Evolutionary conservation across 2,888 invertebrate genomes (phyloP).

Genomic region (Apoderus coryli): DNA sequence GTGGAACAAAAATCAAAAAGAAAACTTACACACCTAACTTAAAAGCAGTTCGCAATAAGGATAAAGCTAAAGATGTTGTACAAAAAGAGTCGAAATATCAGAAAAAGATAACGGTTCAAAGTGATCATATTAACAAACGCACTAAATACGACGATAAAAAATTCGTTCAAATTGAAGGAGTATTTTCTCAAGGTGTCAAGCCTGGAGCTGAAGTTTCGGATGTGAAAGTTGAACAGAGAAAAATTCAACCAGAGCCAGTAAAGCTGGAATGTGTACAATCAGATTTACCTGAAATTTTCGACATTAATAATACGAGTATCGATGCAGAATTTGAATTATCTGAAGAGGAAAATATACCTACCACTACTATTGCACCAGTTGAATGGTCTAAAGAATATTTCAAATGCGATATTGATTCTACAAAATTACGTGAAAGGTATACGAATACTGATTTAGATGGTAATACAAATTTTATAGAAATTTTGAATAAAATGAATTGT

Average conservation of each 20-base stretch:
- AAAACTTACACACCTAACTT: slow-evolving; percentile 27
- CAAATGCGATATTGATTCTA: not conserved
- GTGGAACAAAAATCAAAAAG: slow-evolving; percentile 25
- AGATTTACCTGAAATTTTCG: too few species aligned
- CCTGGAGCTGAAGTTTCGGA: not conserved
- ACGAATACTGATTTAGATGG: not conserved
- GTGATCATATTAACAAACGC: not conserved
- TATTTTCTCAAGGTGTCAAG: slow-evolving; percentile 16
- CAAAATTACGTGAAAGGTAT: not conserved
- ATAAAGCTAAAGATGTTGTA: not conserved
- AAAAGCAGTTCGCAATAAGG: slow-evolving; percentile 26
- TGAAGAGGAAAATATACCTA: slow-evolving; percentile 1
- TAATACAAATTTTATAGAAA: too few species aligned
- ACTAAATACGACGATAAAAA: too few species aligned
- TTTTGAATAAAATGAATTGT: too few species aligned
- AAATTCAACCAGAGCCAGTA: not conserved
- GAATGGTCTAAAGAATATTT: too few species aligned
- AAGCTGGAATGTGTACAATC: too few species aligned
- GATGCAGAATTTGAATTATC: not conserved
- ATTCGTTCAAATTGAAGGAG: slow-evolving; percentile 14
- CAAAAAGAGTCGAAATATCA: not conserved
- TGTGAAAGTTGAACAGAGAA: not conserved
- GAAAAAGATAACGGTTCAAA: not conserved
- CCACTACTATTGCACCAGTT: not conserved
- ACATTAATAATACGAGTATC: too few species aligned